Evolutionary conservation across 2,113 vertebrate genomes (phyloP).

Genomic region (Dromas ardeola): DNA sequence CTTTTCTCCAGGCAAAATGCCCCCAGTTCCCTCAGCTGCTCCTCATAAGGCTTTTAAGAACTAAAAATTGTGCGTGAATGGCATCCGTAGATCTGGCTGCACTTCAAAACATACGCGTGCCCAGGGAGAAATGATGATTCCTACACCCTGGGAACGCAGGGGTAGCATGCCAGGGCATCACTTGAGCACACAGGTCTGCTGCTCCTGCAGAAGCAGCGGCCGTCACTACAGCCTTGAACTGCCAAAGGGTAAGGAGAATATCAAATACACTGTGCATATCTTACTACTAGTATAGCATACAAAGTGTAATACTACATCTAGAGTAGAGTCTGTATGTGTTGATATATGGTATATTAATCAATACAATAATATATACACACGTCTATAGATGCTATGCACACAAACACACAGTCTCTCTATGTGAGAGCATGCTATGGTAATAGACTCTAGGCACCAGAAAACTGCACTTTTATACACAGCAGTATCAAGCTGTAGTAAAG

Average conservation of each 20-base stretch:
- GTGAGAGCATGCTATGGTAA: no score
- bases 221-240: background rate
- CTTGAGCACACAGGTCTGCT: background rate
- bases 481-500: background rate
- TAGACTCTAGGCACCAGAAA: background rate
- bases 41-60: no score
- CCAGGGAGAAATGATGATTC: background rate
- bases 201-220: background rate
- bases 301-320: background rate
- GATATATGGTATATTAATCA: background rate
- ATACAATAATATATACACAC: background rate
- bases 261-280: background rate
- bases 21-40: no score
- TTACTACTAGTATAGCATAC: background rate
- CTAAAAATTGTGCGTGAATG: background rate
- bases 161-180: background rate
- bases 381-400: no score
- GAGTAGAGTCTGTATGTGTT: background rate
- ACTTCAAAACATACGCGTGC: background rate
- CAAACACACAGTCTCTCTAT: background rate
- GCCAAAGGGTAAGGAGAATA: background rate
- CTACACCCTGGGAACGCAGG: rapidly evolving
- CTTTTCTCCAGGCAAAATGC: no score
- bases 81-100: background rate
- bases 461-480: background rate